A percentile compares a stretch with the other conserved stretches of the same genome.
phyloP scores from a whole-genome alignment of 2,113 vertebrate species.

The Salvelinus fontinalis region DNA sequence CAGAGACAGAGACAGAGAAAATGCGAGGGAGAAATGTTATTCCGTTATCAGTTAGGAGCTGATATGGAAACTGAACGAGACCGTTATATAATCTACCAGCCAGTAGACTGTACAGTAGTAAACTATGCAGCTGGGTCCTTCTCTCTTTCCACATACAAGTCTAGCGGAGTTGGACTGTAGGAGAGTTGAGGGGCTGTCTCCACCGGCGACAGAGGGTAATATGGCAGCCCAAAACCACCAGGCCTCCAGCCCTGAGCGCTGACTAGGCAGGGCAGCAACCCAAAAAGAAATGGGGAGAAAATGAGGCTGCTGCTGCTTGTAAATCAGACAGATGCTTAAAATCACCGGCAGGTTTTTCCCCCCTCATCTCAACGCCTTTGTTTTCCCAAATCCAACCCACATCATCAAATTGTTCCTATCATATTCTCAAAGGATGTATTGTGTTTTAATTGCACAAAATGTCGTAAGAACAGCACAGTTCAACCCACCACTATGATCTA shows the following conservation, averaged over 20 bases:
- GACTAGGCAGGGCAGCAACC: conserved; percentile 22
- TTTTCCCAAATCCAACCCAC: neutral
- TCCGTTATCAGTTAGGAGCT: neutral
- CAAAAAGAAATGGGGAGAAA: conserved; percentile 35
- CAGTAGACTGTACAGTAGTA: neutral
- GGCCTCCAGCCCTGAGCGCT: conserved; percentile 8
- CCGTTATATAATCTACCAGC: neutral
- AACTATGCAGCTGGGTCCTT: neutral
- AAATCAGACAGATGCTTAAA: conserved; percentile 22
- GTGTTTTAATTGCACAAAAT: conserved; percentile 11
- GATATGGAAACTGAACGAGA: neutral
- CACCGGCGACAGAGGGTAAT: conserved; percentile 7
- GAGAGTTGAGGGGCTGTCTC: conserved; percentile 8
- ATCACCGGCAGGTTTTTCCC: neutral
- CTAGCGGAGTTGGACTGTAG: neutral
- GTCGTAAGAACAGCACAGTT: neutral
- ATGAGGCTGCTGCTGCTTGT: neutral
- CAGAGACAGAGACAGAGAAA: neutral
- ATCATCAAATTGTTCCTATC: conserved; percentile 14
- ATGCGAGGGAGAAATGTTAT: neutral
- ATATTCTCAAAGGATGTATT: conserved; percentile 16
- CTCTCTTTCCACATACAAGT: neutral
- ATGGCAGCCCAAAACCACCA: conserved; percentile 18
- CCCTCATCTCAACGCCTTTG: neutral
- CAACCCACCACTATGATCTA: neutral